Base-by-base conservation (phyloP, 2,797 vertebrate genomes). In the Cossypha niveicapilla region DNA sequence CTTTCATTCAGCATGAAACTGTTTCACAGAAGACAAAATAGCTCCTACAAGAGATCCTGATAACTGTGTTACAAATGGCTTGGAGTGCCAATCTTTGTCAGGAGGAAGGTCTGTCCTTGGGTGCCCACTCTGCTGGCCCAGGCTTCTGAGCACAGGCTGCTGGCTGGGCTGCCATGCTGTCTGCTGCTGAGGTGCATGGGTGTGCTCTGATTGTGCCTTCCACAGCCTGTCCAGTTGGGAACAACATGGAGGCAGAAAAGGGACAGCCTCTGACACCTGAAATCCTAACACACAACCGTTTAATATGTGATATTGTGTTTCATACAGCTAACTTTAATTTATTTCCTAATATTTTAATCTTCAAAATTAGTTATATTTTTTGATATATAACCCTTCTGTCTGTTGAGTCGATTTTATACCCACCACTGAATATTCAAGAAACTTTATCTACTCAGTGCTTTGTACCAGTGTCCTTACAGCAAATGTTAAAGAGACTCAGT, bases 271-370 rank as follows among this genome's bases (percentile, higher is more conserved):
- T 53, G 32, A 17, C 3, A 2, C 16, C 19, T 32, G 39, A 45
- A 67, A 32, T 45, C 39, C 32, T 53, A 17, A 28, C 21, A 32
- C 67, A 28, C 21, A 23, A 50, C 6, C 1, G 0, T 50, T 79
- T 58, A 19, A 24, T 41, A 19, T 0, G 0, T 39, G 39, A 13
- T 28, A 23, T 13, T 58, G 18, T 44, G 27, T 37, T 67, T 37
- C 18, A 60, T 60, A 24, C 6, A 60, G 18, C 3, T 13, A 60
- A 37, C 2, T 37, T 74, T 5, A 35, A 66, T 8, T 19, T 58
- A 44, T 8, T 51, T 67, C 23, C 18, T 51, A 60, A 24, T 37
- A 51, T 37, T 60, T 75, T 17, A 37, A 19, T 37, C 37, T 32
- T 60, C 27, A 51, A n/a, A 18, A 24, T 37, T 28, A 58, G 15